A percentile compares a stretch with the other conserved stretches of the same genome.
Conservation (phyloP, 2,113 vertebrate genomes). For the Hemibagrus wyckioides region DNA sequence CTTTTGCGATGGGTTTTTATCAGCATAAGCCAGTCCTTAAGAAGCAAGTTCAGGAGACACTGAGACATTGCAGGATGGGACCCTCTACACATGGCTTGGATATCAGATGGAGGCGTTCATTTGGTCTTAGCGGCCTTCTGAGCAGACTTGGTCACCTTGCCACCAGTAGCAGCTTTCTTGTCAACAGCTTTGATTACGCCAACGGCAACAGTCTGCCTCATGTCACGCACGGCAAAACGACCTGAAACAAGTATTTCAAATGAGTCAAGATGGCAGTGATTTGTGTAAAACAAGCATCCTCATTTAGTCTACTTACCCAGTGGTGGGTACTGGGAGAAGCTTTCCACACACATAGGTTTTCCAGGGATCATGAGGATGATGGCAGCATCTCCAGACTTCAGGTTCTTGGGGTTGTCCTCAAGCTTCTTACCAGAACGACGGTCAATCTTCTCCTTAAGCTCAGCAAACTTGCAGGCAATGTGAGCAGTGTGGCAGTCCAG, state of each 20-base stretch:
- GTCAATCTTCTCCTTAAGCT: constrained; percentile 81
- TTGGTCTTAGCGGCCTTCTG: constrained; percentile 76
- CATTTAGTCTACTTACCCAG: constrained; percentile 68
- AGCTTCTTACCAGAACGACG: constrained; percentile 77
- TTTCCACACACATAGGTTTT: constrained; percentile 79
- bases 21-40: constrained; percentile 81
- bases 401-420: constrained; percentile 74
- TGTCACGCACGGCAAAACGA: constrained; percentile 75
- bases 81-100: constrained; percentile 46
- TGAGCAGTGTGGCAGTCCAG: constrained; percentile 78
- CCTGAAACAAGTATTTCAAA: constrained; percentile 55
- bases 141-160: constrained; percentile 79
- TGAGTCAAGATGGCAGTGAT: neutral
- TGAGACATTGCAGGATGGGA: constrained; percentile 57
- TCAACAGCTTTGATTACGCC: constrained; percentile 78
- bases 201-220: constrained; percentile 80
- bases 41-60: constrained; percentile 69
- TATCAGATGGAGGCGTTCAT: constrained; percentile 66
- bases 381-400: constrained; percentile 78
- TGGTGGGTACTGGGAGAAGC: constrained; percentile 74
- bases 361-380: constrained; percentile 75
- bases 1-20: constrained; percentile 79
- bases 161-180: constrained; percentile 66
- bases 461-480: constrained; percentile 77
- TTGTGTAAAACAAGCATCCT: neutral